Evolutionary conservation across 2,888 invertebrate genomes (phyloP).

Genomic region (Ditylenchus weischeri): DNA sequence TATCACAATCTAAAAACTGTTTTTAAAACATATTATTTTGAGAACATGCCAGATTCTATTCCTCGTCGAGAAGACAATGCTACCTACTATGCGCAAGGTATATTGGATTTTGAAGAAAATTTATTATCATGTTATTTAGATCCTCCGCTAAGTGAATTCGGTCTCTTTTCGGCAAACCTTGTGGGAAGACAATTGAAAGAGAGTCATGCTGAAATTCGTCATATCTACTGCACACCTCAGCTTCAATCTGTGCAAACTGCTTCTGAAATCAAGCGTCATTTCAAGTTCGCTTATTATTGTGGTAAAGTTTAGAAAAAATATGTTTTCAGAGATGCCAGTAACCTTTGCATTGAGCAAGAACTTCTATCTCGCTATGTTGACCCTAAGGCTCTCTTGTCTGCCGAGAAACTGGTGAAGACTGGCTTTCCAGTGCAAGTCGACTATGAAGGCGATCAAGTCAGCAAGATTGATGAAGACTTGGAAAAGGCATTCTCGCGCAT

Average conservation of each 20-base stretch:
- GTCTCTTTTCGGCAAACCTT: not conserved
- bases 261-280: not conserved
- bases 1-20: not conserved
- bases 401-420: not conserved
- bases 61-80: slow-evolving; percentile 8
- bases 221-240: slow-evolving; percentile 1
- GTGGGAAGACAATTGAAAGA: slow-evolving; percentile 7
- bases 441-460: not conserved
- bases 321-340: not conserved
- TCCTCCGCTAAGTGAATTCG: slow-evolving; percentile 10
- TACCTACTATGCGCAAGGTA: not conserved
- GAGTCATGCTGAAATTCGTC: not conserved
- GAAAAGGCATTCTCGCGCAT: not conserved
- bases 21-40: not conserved
- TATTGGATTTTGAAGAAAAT: no score
- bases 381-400: not conserved
- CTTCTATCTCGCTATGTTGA: not conserved
- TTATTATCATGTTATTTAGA: not conserved
- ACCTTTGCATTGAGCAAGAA: not conserved
- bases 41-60: slow-evolving; percentile 5
- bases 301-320: not conserved
- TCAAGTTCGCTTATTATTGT: slow-evolving; percentile 3
- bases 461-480: not conserved
- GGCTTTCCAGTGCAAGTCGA: not conserved
- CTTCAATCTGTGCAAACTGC: slow-evolving; percentile 8